Percentiles rank a stretch among this genome's conserved stretches.
phyloP scores from a whole-genome alignment of 2,113 vertebrate species.

The Seriola rivoliana region DNA sequence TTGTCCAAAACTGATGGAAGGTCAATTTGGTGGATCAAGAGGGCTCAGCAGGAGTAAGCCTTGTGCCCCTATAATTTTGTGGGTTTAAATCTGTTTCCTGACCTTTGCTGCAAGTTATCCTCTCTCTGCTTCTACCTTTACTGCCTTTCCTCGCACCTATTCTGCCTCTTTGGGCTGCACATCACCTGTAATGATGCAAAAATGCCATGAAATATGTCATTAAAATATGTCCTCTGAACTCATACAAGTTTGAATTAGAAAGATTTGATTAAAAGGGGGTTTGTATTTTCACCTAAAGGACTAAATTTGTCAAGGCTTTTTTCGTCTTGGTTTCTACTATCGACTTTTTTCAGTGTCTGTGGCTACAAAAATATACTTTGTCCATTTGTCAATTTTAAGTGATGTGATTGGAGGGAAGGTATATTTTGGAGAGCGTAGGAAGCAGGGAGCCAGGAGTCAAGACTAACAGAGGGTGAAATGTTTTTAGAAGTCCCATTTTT shows the following conservation, averaged over 20 bases:
- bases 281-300: background rate
- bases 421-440: slow-evolving; percentile 72
- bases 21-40: slow-evolving; percentile 68
- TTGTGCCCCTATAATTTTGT: slow-evolving; percentile 49
- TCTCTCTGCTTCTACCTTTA: slow-evolving; percentile 6
- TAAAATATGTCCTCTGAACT: background rate
- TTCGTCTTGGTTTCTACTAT: background rate
- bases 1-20: slow-evolving; percentile 57
- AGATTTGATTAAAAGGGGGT: background rate
- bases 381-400: slow-evolving; percentile 61
- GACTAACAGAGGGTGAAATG: slow-evolving; percentile 67
- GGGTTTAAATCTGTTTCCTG: slow-evolving; percentile 55
- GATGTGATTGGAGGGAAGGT: slow-evolving; percentile 61
- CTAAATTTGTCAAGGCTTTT: background rate
- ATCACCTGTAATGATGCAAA: slow-evolving; percentile 8
- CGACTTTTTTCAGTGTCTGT: background rate
- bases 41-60: slow-evolving; percentile 37
- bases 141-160: background rate
- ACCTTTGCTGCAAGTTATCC: slow-evolving; percentile 45
- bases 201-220: background rate
- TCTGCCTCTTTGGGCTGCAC: slow-evolving; percentile 10
- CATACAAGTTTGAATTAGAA: background rate
- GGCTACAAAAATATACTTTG: slow-evolving; percentile 36
- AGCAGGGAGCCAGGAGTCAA: slow-evolving; percentile 68
- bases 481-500: slow-evolving; percentile 76